phyloP scores from a whole-genome alignment of 2,888 invertebrate genomes.

The Agonopterix heracliana region DNA sequence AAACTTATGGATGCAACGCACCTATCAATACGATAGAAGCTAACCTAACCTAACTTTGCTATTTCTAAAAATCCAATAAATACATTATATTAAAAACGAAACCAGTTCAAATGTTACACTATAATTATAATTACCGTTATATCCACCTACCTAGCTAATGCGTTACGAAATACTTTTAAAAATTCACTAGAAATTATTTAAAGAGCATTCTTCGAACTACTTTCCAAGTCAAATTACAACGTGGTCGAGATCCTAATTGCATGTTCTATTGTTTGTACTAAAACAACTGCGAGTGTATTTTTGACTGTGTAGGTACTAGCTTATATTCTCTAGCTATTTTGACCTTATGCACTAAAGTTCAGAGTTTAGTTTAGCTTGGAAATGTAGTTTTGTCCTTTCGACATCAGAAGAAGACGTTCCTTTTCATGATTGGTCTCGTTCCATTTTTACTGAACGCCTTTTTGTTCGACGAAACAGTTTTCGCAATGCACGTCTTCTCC shows the following conservation, averaged over 20 bases:
- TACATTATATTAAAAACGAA: not conserved
- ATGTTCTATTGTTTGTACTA: slow-evolving; percentile 39
- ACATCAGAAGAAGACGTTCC: slow-evolving; percentile 34
- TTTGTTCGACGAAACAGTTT: slow-evolving; percentile 40
- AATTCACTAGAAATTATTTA: slow-evolving; percentile 40
- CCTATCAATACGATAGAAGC: no score
- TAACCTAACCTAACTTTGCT: no score
- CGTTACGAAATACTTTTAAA: slow-evolving; percentile 43
- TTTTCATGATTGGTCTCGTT: slow-evolving; percentile 62
- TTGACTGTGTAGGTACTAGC: not conserved
- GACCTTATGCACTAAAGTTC: slow-evolving; percentile 1
- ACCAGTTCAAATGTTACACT: not conserved
- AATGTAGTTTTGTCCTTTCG: slow-evolving; percentile 19
- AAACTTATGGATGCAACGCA: no score
- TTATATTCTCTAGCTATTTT: not conserved
- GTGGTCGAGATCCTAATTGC: slow-evolving; percentile 49
- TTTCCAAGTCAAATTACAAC: slow-evolving; percentile 66
- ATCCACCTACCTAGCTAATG: not conserved
- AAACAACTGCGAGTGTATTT: slow-evolving; percentile 14
- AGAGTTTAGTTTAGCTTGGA: slow-evolving; percentile 20
- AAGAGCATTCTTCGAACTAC: slow-evolving; percentile 43
- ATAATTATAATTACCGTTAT: not conserved
- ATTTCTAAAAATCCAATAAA: no score
- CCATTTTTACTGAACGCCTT: slow-evolving; percentile 48
- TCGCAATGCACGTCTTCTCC: slow-evolving; percentile 35